Base-by-base conservation (phyloP, 2,888 invertebrate species). In the Eurytoma adleriae region DNA sequence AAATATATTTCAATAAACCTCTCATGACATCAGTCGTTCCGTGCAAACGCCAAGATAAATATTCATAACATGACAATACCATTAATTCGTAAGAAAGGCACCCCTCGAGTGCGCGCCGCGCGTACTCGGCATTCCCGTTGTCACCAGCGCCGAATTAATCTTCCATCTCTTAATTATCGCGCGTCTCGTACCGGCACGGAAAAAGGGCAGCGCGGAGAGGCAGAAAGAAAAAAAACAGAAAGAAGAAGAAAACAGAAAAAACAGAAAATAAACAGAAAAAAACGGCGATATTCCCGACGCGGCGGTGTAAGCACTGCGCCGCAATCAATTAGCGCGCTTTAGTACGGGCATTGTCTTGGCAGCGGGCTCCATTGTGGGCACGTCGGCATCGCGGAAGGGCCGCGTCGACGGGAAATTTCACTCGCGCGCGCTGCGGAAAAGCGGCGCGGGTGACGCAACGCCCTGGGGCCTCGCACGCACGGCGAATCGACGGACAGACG, bases 331-430 rank as follows among this genome's bases (percentile, higher is more conserved):
- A 78, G 78, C 59, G 50, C 48, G 48, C 57, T 59, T 72, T 67
- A 66, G 40, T 40, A 40, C 10, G 10, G 7, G 40, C 16, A 59
- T 54, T 40, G 18, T 20, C 64, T 10, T 14, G 70, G 14, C 52
- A 14, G 64, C 20, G 16, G 52, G 54, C 16, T 5, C 20, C 74
- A 66, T 66, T 56, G 73, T 50, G 69, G 72, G 40, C 40, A 57
- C 66, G 71, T 54, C 54, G 56, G 56, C 20, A 74, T 62, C 50
- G 59, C 66, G 77, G 68, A 77, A 77, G 64, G 20, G 48, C 57
- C 77, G 64, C 66, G 78, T 78, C 78, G 56, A 52, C 48, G 48
- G 72, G 40, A 78, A 78, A 78, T 78, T 77, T 77, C 77, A 59
- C 70, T 77, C 77, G 70, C 70, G 52, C 62, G 30, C 14, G 13